These are phyloP conservation scores for Stegophylla sp. DNA, from an alignment of 2,888 invertebrate genomes.

Conservation along the genomic window DNA sequence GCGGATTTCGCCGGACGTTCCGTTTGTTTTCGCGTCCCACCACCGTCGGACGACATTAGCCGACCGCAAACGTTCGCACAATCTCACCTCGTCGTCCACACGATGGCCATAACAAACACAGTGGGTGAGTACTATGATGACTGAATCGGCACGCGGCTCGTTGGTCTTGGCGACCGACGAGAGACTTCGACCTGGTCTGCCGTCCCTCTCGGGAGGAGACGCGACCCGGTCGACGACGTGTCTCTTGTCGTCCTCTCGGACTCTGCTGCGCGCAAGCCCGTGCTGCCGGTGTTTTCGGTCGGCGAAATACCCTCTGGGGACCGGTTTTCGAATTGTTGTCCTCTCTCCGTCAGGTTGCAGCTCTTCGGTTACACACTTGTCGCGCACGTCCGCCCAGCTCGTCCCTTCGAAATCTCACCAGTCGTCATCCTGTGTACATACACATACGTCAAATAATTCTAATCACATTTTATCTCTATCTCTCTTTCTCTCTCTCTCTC, in stretches of 20 bases:
- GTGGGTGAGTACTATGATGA: slow-evolving; percentile 54
- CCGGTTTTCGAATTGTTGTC: too few relatives aligned
- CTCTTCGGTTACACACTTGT: too few relatives aligned
- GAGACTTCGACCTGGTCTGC: not conserved
- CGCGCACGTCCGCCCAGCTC: too few relatives aligned
- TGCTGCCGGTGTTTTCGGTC: not conserved
- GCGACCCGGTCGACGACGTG: not conserved
- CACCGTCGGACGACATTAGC: not conserved
- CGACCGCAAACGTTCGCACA: not conserved
- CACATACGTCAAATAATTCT: too few relatives aligned
- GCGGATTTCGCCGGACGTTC: not conserved
- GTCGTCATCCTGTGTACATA: too few relatives aligned
- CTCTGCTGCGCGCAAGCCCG: not conserved
- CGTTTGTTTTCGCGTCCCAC: not conserved
- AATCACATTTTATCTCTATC: too few relatives aligned
- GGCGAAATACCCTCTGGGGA: too few relatives aligned
- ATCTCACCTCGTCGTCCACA: not conserved
- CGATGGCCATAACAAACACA: slow-evolving; percentile 41
- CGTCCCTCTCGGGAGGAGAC: not conserved
- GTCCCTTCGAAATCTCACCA: too few relatives aligned
- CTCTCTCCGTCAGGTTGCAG: too few relatives aligned
- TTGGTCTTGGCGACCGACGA: too few relatives aligned
- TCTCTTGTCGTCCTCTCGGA: not conserved
- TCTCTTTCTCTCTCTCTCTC: too few relatives aligned
- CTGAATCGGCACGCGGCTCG: not conserved